Base-by-base conservation (phyloP, 1,140 invertebrate species). In the Ladona fulva region DNA sequence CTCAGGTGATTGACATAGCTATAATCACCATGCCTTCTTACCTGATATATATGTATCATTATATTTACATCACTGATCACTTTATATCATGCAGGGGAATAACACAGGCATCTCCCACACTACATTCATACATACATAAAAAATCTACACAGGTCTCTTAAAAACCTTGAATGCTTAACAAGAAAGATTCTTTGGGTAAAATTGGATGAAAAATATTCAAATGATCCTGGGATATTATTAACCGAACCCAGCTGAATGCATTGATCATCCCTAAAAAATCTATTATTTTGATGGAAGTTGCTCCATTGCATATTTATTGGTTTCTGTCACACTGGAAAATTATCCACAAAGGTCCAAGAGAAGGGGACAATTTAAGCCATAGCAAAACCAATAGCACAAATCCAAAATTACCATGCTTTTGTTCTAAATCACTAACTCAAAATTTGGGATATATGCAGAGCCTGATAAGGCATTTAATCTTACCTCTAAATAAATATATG, bases 121-220 rank as follows among this genome's bases (percentile, higher is more conserved):
- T 66, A 22, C 52, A 66, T 22, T 66, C 52, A 66, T 66, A 66
- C 52, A 66, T 66, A 66, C 52, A 66, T 66, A 66, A 66, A 66
- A 66, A 66, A 66, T 66, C 52, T 66, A 66, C 52, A 66, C 3
- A 66, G 52, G 52, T 66, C 52, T 19, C 14, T 66, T 66, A 66
- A 19, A 66, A 66, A 66, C 52, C 52, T 66, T 66, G 52, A 66
- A 6, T 66, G 52, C n/a, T 66, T 66, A 66, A 66, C 52, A 66
- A 6, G 52, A 3, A 66, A 66, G 3, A 19, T 66, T 66, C 52
- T 66, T 66, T 66, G 52, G 52, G 12, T 66, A 66, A 6, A 6
- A 6, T 19, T 66, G 52, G 52, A 66, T 66, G 52, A 66, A 66
- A 66, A 66, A 3, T 66, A 6, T 22, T 19, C 5, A 16, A 66